Evolutionary conservation across 2,113 vertebrate genomes (phyloP).

Genomic region (Cacatua alba): DNA sequence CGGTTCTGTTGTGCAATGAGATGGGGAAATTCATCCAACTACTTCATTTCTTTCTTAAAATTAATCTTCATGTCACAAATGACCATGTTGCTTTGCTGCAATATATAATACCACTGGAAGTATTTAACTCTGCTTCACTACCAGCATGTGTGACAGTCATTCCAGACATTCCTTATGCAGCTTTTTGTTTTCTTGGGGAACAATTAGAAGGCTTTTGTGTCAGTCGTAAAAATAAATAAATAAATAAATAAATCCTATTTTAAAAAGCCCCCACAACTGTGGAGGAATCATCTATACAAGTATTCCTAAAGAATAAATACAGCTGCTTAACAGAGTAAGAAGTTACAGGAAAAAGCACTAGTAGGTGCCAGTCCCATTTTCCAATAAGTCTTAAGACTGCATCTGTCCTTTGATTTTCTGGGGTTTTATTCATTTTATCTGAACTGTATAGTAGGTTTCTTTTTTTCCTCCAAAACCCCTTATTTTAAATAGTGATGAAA

Average conservation of each 20-base stretch:
- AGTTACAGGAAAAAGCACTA: not conserved
- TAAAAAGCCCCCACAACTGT: not conserved
- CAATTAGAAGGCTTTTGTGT: not conserved
- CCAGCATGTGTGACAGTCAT: conserved; percentile 11
- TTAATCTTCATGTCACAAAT: not conserved
- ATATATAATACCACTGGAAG: not conserved
- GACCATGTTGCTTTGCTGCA: not conserved
- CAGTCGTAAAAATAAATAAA: not conserved
- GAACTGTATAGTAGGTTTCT: not conserved
- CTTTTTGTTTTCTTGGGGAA: conserved; percentile 40
- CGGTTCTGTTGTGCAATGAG: not conserved
- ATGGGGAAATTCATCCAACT: not conserved
- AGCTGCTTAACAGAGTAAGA: not conserved
- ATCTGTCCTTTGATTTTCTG: not conserved
- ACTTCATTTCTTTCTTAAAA: not conserved
- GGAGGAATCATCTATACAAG: not conserved
- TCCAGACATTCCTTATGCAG: conserved; percentile 38
- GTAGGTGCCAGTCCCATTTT: not conserved
- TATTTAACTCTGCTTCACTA: not conserved
- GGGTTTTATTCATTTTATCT: not conserved
- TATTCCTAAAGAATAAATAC: conserved; percentile 1
- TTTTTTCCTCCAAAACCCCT: not conserved
- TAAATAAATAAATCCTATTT: not conserved
- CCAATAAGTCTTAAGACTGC: not conserved
- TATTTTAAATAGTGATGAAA: not conserved